Evolutionary conservation across 2,888 invertebrate species (phyloP).

Genomic region (Drosophila prolongata): DNA sequence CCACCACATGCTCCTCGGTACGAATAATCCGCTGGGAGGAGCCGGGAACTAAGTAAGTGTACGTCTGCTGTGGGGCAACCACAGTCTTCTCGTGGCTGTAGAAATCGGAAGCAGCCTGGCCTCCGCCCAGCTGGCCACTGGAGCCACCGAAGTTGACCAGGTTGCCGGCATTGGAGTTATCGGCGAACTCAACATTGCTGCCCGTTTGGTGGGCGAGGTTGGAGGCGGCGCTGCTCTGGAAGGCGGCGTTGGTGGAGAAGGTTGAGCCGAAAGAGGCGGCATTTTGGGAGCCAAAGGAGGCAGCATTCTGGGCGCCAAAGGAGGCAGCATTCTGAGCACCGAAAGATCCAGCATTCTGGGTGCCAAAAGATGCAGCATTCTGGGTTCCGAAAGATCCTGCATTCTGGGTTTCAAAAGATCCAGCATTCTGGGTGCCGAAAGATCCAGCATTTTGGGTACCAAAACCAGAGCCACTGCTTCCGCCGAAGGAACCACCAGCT

Average conservation of each 20-base stretch:
- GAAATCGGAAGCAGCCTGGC: slow-evolving; percentile 50
- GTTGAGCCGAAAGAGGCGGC: slow-evolving; percentile 59
- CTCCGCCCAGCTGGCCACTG: slow-evolving; percentile 46
- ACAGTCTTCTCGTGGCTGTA: slow-evolving; percentile 64
- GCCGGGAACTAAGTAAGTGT: slow-evolving; percentile 58
- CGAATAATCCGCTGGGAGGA: slow-evolving; percentile 76
- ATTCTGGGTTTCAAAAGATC: slow-evolving; percentile 25
- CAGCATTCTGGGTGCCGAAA: slow-evolving; percentile 53
- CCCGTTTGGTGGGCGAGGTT: slow-evolving; percentile 63
- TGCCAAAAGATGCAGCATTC: slow-evolving; percentile 27
- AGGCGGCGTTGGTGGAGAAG: slow-evolving; percentile 59
- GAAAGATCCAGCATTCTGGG: slow-evolving; percentile 41
- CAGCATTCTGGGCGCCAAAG: slow-evolving; percentile 30
- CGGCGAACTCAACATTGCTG: slow-evolving; percentile 66
- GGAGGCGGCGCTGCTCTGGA: slow-evolving; percentile 63
- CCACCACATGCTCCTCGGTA: slow-evolving; percentile 72
- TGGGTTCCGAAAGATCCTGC: slow-evolving; percentile 47
- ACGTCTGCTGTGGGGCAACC: slow-evolving; percentile 56
- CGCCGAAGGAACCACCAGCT: slow-evolving; percentile 60
- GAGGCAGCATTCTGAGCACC: slow-evolving; percentile 30
- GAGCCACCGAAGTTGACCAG: slow-evolving; percentile 65
- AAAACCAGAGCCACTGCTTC: slow-evolving; percentile 65
- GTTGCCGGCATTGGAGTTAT: slow-evolving; percentile 56
- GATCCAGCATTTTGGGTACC: slow-evolving; percentile 53
- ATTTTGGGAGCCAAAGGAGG: slow-evolving; percentile 26